A percentile compares a stretch with the other conserved stretches of the same genome.
Conservation (phyloP, 2,797 vertebrate species). For the Propithecus deckenii region DNA sequence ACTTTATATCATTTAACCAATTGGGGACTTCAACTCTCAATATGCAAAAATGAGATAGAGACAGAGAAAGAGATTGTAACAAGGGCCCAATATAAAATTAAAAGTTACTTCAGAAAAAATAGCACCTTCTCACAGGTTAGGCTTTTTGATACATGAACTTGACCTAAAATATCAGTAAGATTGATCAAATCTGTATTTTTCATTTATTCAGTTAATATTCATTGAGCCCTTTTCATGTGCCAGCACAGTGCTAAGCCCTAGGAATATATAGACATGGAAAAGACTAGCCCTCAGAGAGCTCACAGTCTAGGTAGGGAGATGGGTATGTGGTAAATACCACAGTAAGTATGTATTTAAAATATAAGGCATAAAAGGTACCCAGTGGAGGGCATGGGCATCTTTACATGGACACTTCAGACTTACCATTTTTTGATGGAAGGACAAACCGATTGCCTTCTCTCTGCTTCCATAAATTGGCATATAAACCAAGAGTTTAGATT, state of each 20-base stretch:
- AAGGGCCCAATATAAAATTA: not conserved
- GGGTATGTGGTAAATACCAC: not conserved
- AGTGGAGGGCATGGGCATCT: not conserved
- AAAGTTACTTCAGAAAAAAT: conserved; percentile 43
- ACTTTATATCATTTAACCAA: not conserved
- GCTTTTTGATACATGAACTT: not conserved
- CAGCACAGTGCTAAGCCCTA: not conserved
- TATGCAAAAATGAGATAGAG: not conserved
- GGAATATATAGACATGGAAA: not conserved
- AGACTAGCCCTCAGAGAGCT: not conserved
- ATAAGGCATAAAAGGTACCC: not conserved
- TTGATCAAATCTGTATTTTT: not conserved
- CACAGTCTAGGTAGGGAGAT: not conserved
- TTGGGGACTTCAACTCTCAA: not conserved
- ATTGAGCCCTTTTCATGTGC: not conserved
- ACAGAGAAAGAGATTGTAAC: not conserved
- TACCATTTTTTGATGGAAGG: not conserved
- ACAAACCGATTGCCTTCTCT: not conserved
- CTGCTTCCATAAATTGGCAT: not conserved
- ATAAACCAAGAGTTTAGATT: not conserved
- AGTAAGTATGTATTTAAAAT: not conserved
- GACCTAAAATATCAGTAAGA: not conserved
- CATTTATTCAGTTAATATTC: not conserved
- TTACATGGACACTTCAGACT: not conserved
- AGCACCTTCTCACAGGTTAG: not conserved